A percentile compares a stretch with the other conserved stretches of the same genome.
These are phyloP conservation scores for Gari tellinella DNA, from an alignment of 2,888 invertebrate species.

Conservation along the genomic window DNA sequence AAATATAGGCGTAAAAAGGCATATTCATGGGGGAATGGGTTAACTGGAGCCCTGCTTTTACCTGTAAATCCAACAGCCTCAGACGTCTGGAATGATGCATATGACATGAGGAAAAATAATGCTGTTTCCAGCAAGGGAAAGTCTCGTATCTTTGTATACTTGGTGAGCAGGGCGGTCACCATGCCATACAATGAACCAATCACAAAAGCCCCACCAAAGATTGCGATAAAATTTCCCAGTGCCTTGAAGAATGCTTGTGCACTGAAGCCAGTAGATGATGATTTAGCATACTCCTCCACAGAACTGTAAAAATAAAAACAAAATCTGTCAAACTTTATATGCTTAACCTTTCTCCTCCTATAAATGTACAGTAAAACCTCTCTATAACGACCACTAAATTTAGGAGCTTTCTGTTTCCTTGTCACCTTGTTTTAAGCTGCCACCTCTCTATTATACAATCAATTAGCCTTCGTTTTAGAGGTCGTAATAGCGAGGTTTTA, in stretches of 20 bases:
- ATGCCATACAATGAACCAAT: slow-evolving; percentile 98
- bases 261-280: slow-evolving; percentile 84
- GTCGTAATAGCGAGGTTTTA: no score
- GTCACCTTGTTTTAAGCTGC: no score
- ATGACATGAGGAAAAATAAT: slow-evolving; percentile 98
- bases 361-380: no score
- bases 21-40: no score
- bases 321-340: no score
- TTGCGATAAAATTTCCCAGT: slow-evolving; percentile 95
- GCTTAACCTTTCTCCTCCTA: no score
- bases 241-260: slow-evolving; percentile 94
- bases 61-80: slow-evolving; percentile 98
- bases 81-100: slow-evolving; percentile 97
- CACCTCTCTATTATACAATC: no score
- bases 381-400: no score
- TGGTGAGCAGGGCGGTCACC: slow-evolving; percentile 93
- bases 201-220: slow-evolving; percentile 95
- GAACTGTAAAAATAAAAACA: slow-evolving; percentile 62
- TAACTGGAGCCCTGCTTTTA: slow-evolving; percentile 83
- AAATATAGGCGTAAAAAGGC: no score
- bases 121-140: slow-evolving; percentile 98
- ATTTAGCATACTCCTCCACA: slow-evolving; percentile 74
- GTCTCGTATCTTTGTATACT: slow-evolving; percentile 96
- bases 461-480: no score
- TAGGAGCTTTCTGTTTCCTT: no score